Conservation (phyloP, 2,113 vertebrate genomes). For the Micromys minutus region DNA sequence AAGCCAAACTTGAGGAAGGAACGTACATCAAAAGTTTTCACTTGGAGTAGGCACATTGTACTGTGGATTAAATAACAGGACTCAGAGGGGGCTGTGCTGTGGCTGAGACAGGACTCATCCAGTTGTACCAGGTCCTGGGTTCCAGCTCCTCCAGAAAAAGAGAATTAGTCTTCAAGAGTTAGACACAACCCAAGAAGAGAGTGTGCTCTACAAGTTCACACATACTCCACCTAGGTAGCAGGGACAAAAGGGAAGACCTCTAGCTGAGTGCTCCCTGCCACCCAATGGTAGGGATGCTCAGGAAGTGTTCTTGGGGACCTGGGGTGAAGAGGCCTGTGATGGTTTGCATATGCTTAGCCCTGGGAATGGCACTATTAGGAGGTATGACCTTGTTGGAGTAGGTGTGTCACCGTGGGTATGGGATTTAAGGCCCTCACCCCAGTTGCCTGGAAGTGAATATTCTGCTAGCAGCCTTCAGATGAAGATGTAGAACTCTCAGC, state of each 20-base stretch:
- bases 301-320: background rate
- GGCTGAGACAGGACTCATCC: background rate
- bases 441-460: no score
- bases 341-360: no score
- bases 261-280: accelerated
- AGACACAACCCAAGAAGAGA: background rate
- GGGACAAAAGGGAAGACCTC: background rate
- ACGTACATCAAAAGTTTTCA: accelerated
- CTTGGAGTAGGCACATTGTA: accelerated
- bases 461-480: no score
- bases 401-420: no score
- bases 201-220: slow-evolving; percentile 79
- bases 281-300: accelerated
- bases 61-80: background rate
- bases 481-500: no score
- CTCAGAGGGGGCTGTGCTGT: background rate
- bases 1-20: accelerated
- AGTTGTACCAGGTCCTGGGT: background rate
- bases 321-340: no score
- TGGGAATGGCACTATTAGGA: no score
- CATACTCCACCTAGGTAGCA: no score
- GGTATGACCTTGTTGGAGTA: no score
- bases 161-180: no score
- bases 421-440: no score
- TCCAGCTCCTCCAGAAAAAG: background rate